Evolutionary conservation across 2,113 vertebrate genomes (phyloP), one percentile per base, ranked within the genome.

Genomic region (Xenotilapia caudafasciata): DNA sequence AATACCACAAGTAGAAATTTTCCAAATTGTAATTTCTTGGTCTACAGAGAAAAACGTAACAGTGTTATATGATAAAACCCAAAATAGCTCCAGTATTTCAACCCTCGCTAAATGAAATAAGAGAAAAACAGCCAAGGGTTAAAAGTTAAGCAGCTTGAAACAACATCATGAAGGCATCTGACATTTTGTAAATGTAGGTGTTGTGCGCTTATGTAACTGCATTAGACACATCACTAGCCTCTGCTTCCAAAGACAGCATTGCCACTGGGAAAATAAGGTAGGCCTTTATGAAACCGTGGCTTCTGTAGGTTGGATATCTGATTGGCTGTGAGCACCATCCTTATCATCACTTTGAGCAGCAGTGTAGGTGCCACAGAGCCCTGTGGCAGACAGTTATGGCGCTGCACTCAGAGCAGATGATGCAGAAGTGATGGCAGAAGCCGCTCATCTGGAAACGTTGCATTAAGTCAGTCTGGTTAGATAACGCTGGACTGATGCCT

Each of bases 391-490:
- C 56, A 42, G 87, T 58, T 83, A 9, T 12, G 35, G 47, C 9
- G 33, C 91, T 80, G 75, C 77, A 23, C 86, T 86, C 5, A 35
- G 7, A 89, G 73, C 91, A 86, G 86, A 62, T 88, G 89, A 93
- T 85, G 91, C 90, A 89, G 90, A 90, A 90, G 62, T 88, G 86
- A 95, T 85, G 92, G 45, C 38, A 81, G 83, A 83, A 38, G 80
- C 53, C 68, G 77, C 83, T 94, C 92, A 91, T 92, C 93, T 93
- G 94, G 89, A 93, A 94, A 65, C 77, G 79, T 19, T 87, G 83
- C 90, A 42, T 88, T 88, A 89, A 83, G 87, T 88, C 86, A 10
- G 54, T 87, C 83, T 54, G 83, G 87, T 94, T 93, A 91, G 92
- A 93, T 94, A 93, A 93, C 80, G 8, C 42, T 79, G 75, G 7